Evolutionary conservation across 2,113 vertebrate genomes (phyloP).

Genomic region (Phylloscopus trochilus): DNA sequence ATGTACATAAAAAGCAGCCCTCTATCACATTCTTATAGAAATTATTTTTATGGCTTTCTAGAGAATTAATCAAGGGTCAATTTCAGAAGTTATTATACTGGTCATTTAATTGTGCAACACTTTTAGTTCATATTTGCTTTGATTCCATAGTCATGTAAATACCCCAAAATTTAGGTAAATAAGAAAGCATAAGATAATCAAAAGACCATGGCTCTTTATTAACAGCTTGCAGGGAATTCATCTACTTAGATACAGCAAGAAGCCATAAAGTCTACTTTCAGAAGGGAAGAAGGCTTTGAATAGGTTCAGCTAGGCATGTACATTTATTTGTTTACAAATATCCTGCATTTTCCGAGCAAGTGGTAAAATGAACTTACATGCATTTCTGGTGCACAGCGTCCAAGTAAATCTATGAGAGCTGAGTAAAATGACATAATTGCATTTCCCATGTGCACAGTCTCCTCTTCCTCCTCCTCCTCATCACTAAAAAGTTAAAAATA

Average conservation of each 20-base stretch:
- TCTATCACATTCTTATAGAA: neutral
- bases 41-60: neutral
- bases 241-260: neutral
- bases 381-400: constrained; percentile 97
- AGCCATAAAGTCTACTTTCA: neutral
- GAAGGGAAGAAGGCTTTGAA: neutral
- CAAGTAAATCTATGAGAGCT: constrained; percentile 95
- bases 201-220: neutral
- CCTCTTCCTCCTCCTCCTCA: constrained; percentile 84
- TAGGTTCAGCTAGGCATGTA: neutral
- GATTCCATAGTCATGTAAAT: neutral
- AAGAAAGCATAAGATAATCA: neutral
- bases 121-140: neutral
- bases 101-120: neutral
- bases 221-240: neutral
- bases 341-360: neutral
- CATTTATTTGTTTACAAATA: neutral
- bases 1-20: neutral
- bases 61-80: neutral
- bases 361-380: constrained; percentile 79
- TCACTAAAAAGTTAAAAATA: constrained; percentile 50
- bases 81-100: neutral
- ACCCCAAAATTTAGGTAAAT: neutral
- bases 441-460: constrained; percentile 96
- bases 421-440: constrained; percentile 99